phyloP scores from a whole-genome alignment of 2,113 vertebrate genomes.

The Ariopsis seemanni region DNA sequence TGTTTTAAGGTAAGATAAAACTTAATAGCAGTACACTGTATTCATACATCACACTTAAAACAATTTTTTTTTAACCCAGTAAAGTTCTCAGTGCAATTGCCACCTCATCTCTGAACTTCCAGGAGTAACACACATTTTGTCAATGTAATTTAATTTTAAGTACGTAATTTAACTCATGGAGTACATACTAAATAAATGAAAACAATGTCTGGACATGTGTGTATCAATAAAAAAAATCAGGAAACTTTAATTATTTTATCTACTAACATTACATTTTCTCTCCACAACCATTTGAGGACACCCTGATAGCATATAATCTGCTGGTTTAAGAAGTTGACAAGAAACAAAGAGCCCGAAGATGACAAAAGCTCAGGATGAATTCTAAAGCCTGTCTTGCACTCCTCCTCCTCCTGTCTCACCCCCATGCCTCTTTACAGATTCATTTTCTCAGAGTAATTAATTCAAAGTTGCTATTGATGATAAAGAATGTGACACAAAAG shows the following conservation, averaged over 20 bases:
- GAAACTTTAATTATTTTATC: constrained; percentile 47
- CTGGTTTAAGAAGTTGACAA: constrained; percentile 69
- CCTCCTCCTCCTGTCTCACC: constrained; percentile 40
- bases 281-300: constrained; percentile 32
- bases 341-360: constrained; percentile 68
- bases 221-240: background rate
- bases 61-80: background rate
- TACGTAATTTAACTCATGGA: background rate
- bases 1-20: background rate
- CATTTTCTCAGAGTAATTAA: constrained; percentile 65
- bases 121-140: background rate
- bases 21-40: background rate
- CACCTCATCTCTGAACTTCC: background rate
- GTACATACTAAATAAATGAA: background rate
- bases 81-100: background rate
- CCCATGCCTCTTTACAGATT: constrained; percentile 50
- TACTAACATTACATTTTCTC: constrained; percentile 56
- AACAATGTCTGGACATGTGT: background rate
- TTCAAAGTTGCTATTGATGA: constrained; percentile 73
- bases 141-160: background rate
- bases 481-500: constrained; percentile 71
- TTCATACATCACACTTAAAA: background rate
- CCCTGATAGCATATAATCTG: constrained; percentile 68
- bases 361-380: constrained; percentile 73
- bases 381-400: constrained; percentile 68